Percentiles rank a stretch among this genome's conserved stretches.
Conservation (phyloP, 2,888 invertebrate species). For the Stegana nigrithorax region DNA sequence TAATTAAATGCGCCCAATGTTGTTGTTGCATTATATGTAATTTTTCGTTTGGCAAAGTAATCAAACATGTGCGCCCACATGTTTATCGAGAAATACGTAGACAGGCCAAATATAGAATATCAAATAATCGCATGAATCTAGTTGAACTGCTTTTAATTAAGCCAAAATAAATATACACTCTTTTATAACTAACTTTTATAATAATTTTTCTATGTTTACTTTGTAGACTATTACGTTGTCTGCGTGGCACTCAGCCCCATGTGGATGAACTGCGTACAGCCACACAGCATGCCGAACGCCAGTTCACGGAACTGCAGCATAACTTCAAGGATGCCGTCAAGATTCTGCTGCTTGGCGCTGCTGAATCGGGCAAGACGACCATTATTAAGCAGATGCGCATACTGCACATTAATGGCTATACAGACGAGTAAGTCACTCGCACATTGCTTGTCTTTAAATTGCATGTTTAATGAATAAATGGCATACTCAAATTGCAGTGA, state of each 20-base stretch:
- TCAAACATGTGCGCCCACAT: too few species aligned
- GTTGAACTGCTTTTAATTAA: too few species aligned
- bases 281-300: conserved; percentile 70
- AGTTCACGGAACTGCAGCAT: conserved; percentile 71
- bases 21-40: too few species aligned
- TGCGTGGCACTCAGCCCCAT: conserved; percentile 66
- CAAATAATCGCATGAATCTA: too few species aligned
- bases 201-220: conserved; percentile 15
- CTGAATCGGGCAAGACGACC: conserved; percentile 87
- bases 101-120: too few species aligned
- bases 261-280: conserved; percentile 57
- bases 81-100: too few species aligned
- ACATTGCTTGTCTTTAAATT: neutral
- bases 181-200: conserved; percentile 17
- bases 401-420: conserved; percentile 82
- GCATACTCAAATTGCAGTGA: conserved; percentile 71
- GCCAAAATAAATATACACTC: conserved; percentile 22
- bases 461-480: neutral
- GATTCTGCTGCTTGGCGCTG: conserved; percentile 77
- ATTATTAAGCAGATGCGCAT: conserved; percentile 90
- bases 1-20: too few species aligned
- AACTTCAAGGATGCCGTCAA: conserved; percentile 71
- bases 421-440: conserved; percentile 73
- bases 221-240: conserved; percentile 66
- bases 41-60: too few species aligned